Conservation (phyloP, 1,140 invertebrate species). For the Drosophila dunni region DNA sequence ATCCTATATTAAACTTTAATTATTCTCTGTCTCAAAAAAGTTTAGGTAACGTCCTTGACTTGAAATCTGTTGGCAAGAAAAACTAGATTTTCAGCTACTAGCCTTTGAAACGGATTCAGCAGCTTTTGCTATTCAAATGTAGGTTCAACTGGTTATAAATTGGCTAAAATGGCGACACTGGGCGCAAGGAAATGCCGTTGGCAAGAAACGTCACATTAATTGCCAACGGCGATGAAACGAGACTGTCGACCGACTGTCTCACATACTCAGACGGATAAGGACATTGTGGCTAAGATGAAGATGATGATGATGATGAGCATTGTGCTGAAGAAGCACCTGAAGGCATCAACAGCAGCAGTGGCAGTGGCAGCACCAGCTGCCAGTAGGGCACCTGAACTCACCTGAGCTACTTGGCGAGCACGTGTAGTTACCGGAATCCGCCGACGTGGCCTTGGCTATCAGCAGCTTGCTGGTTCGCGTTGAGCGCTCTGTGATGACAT, state of each 20-base stretch:
- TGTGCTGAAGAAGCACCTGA: not conserved
- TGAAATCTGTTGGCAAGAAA: no score
- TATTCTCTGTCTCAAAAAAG: no score
- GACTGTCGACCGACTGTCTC: slow-evolving; percentile 34
- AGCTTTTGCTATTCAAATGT: no score
- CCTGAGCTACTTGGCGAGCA: slow-evolving; percentile 90
- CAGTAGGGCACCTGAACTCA: slow-evolving; percentile 67
- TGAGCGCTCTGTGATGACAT: slow-evolving; percentile 93
- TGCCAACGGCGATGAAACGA: slow-evolving; percentile 50
- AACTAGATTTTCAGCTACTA: no score
- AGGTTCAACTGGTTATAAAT: no score
- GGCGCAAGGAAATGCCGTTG: slow-evolving; percentile 28
- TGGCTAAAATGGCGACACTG: no score
- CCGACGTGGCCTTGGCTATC: slow-evolving; percentile 91
- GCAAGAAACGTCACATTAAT: slow-evolving; percentile 59
- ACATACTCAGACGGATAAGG: slow-evolving; percentile 50
- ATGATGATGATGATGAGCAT: slow-evolving; percentile 23
- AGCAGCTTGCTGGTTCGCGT: slow-evolving; percentile 92
- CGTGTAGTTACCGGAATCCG: slow-evolving; percentile 95
- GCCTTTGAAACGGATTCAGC: no score
- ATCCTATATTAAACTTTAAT: no score
- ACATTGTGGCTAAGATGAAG: slow-evolving; percentile 31
- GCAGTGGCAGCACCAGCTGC: not conserved
- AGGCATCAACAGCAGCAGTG: not conserved
- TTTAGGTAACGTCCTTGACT: no score